Conservation (phyloP, 2,797 vertebrate genomes). For the Propithecus perrieri region DNA sequence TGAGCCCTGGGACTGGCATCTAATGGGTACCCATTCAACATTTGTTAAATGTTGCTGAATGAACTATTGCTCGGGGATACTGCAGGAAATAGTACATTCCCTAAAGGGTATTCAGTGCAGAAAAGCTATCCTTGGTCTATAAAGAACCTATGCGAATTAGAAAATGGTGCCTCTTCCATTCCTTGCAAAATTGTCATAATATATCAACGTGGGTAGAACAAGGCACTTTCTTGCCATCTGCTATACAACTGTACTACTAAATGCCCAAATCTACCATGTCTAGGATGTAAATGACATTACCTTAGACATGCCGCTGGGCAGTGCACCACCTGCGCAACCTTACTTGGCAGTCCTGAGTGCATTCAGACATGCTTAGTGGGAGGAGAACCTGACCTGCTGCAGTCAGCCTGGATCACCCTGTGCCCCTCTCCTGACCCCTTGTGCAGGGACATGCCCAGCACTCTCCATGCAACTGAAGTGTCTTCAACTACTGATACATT, state of each 20-base stretch:
- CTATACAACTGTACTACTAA: not conserved
- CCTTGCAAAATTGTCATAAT: not conserved
- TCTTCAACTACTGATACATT: no score
- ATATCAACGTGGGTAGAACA: no score
- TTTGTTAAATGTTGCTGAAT: not conserved
- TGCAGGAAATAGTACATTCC: rapidly evolving
- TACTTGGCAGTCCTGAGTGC: not conserved
- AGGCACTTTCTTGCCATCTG: not conserved
- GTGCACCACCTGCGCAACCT: not conserved
- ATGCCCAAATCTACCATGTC: not conserved
- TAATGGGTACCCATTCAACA: not conserved
- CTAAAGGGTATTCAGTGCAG: not conserved
- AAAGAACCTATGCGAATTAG: not conserved
- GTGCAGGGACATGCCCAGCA: rapidly evolving
- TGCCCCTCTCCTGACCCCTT: not conserved
- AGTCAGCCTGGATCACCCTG: no score
- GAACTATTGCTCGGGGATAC: no score
- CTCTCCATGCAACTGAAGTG: not conserved
- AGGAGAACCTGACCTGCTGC: not conserved
- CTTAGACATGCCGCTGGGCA: not conserved
- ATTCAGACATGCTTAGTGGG: not conserved
- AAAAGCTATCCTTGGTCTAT: not conserved
- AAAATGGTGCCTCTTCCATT: not conserved
- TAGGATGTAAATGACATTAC: not conserved
- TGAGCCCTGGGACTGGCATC: not conserved